Percentiles rank a stretch among this genome's conserved stretches.
These are phyloP conservation scores for Apis laboriosa DNA, from an alignment of 1,140 invertebrate species.

Conservation along the genomic window DNA sequence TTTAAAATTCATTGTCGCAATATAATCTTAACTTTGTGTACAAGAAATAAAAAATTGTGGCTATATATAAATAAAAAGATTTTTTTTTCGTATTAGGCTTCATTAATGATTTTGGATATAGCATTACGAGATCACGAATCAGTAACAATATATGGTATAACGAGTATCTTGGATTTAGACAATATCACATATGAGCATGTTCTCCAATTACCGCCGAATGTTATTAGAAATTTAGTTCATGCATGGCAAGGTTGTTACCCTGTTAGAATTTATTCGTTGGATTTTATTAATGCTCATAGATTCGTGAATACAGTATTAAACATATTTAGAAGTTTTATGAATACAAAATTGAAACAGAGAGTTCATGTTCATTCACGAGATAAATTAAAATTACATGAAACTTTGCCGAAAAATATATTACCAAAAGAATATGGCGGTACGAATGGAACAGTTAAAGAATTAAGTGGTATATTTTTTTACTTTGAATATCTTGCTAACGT, in stretches of 20 bases:
- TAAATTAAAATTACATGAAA: slow-evolving; percentile 73
- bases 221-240: slow-evolving; percentile 83
- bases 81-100: slow-evolving; percentile 69
- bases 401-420: slow-evolving; percentile 80
- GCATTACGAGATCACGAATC: slow-evolving; percentile 79
- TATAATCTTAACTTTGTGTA: no score
- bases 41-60: no score
- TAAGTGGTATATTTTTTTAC: slow-evolving; percentile 74
- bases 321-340: slow-evolving; percentile 87
- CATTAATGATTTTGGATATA: slow-evolving; percentile 83
- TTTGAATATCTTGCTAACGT: background rate
- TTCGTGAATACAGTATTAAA: slow-evolving; percentile 86
- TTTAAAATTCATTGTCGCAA: background rate
- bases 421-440: slow-evolving; percentile 84
- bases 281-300: slow-evolving; percentile 87
- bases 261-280: slow-evolving; percentile 84
- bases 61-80: background rate
- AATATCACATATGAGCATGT: slow-evolving; percentile 83
- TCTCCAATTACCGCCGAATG: slow-evolving; percentile 81
- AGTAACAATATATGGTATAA: slow-evolving; percentile 83
- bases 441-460: slow-evolving; percentile 79
- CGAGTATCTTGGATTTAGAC: slow-evolving; percentile 84
- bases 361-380: slow-evolving; percentile 81
- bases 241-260: slow-evolving; percentile 88
- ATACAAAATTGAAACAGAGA: slow-evolving; percentile 84